Base-by-base conservation (phyloP, 53 echinoderm and acorn worm genomes). In the Paracentrotus lividus region DNA sequence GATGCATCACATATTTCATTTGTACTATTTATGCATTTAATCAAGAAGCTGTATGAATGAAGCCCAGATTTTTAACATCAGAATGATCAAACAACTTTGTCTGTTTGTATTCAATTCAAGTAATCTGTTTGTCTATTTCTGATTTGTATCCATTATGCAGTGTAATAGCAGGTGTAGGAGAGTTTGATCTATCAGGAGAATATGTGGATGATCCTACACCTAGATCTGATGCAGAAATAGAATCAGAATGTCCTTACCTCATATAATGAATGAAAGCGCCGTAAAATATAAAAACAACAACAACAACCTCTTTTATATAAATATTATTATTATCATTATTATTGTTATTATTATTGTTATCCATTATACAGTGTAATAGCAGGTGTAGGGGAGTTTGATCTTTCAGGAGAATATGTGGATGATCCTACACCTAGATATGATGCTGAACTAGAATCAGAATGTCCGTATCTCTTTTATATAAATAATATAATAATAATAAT, bases 311-410 rank as follows among this genome's bases (percentile, higher is more conserved):
- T 6, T 65, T 29, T 29, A 66, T n/a, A 15, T 31, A 27, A 8
- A 65, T 65, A 31, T 29, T 65, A 29, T 65, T 65, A 29, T 65
- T 12, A 1, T 57, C 21, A 14, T 57, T 4, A 4, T 57, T 57
- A 20, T 57, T 57, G 14, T 57, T 12, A 1, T 57, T 57, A 14
- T 57, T 4, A 4, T 57, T 57, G 16, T 57, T 57, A 20, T 57
- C 21, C 57, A 57, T 57, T 21, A 15, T 57, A 42, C 96, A 98
- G 98, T 90, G 98, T 98, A 20, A 97, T 97, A 53, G 88, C 96
- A 86, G 99, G 99, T 61, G 94, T 98, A 24, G 99, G 99, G 4
- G 99, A 98, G 85, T 95, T 95, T 94, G 96, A 98, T 65, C 85
- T 94, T 15, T 90, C 85, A 2, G 93, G 72, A 42, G 93, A 94